phyloP scores from a whole-genome alignment of 37 sponge, comb jelly and placozoan genomes.

The Bolinopsis microptera region DNA sequence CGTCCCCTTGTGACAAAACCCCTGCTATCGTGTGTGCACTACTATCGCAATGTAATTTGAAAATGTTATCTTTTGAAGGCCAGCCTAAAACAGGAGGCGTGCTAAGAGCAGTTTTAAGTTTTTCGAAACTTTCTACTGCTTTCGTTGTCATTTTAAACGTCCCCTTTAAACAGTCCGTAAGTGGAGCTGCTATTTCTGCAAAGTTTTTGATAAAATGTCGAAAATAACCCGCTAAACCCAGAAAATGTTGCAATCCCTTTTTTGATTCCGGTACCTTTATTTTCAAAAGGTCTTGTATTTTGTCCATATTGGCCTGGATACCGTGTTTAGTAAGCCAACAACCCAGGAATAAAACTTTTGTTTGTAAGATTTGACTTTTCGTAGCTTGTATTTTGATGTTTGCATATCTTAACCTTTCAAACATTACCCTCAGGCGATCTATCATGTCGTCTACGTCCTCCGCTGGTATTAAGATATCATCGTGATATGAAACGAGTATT shows the following conservation, averaged over 20 bases:
- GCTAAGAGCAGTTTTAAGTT: not conserved
- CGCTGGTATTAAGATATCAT: not conserved
- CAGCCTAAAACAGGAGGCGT: not conserved
- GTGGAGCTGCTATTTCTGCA: too few relatives aligned
- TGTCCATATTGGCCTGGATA: not conserved
- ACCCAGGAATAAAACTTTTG: not conserved
- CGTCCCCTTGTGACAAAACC: not conserved
- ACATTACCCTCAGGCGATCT: not conserved
- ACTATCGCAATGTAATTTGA: not conserved
- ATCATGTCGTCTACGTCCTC: not conserved
- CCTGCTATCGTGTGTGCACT: not conserved
- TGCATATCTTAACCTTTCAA: not conserved
- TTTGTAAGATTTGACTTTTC: not conserved
- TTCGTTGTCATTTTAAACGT: not conserved
- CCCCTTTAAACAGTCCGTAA: not conserved
- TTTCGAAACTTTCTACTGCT: constrained; percentile 3
- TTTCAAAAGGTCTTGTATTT: not conserved
- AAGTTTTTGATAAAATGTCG: not conserved
- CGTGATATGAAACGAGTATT: not conserved
- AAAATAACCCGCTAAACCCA: constrained; percentile 52
- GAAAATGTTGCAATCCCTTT: not conserved
- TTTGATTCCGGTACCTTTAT: not conserved
- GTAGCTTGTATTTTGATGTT: not conserved
- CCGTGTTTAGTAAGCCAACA: not conserved
- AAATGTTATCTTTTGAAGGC: not conserved